These are phyloP conservation scores for Oreochromis grahami DNA, from an alignment of 2,797 vertebrate species.

Conservation along the genomic window DNA sequence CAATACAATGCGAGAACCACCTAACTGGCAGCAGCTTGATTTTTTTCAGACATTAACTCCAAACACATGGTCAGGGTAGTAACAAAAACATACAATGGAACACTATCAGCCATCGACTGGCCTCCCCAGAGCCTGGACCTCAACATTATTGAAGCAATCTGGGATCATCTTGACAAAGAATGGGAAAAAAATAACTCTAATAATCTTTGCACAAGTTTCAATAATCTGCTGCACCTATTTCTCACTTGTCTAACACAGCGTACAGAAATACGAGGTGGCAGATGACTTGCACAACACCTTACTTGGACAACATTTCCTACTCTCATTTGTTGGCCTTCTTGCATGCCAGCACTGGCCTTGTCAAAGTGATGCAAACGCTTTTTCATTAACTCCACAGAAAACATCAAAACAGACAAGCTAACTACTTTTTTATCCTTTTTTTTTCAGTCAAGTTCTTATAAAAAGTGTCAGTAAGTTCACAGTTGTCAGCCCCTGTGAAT, in stretches of 20 bases:
- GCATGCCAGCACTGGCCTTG: neutral
- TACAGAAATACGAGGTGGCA: fast-evolving
- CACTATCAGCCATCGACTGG: neutral
- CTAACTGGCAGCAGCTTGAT: neutral
- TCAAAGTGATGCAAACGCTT: neutral
- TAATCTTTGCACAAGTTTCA: neutral
- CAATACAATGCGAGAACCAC: neutral
- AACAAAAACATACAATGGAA: neutral
- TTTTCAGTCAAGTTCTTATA: neutral
- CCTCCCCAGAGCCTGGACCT: neutral
- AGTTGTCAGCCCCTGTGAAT: neutral
- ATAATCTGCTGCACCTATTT: neutral
- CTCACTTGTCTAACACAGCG: neutral
- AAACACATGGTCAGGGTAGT: neutral
- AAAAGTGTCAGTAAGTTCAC: neutral
- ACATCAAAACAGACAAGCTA: neutral
- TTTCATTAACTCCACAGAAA: neutral
- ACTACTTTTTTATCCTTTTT: neutral
- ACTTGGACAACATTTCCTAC: neutral
- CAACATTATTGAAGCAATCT: neutral
- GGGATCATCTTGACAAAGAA: neutral
- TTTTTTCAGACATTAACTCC: neutral
- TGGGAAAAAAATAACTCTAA: neutral
- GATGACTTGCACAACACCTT: neutral
- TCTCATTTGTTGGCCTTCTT: neutral